Base-by-base conservation (phyloP, 64 coral and sea anemone species). In the Platygyra sinensis region DNA sequence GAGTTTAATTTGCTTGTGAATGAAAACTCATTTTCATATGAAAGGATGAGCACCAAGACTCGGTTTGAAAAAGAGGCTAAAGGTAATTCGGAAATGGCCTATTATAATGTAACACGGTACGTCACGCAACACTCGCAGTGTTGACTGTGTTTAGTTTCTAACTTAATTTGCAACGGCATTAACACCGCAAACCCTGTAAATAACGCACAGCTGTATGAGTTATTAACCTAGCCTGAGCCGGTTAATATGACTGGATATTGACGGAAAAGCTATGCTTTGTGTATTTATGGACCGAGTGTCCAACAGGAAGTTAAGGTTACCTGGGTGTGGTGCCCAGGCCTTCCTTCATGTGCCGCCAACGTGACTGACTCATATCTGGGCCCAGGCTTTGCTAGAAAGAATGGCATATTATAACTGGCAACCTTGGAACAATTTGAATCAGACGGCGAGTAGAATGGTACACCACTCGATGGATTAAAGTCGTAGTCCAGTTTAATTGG, bases 301-400 rank as follows among this genome's bases (percentile, higher is more conserved):
- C 42, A 46, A 46, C 42, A 7, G 5, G 42, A 46, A 4, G 42
- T 8, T 46, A 5, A 46, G 4, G 7, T 79, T 75, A 94, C 93
- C 82, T 94, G 88, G 25, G 86, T 78, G 67, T 94, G 93, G 72
- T 94, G 93, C 25, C 93, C 93, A 90, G 93, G 93, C 52, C 80
- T 90, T 20, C 80, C 88, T 62, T 94, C 93, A 33, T 94, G 93
- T 1, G 93, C 88, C 30, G 83, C 86, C 30, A 90, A 17, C 6
- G 65, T 63, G 19, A 81, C 59, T n/a, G 86, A 38, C 52, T 90
- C 88, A 28, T 90, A 87, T 38, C 72, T 94, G 5, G 93, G 93
- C 22, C 93, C 93, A 87, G 82, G 93, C 50, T 67, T 87, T 9
- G 80, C 75, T 31, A 94, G 51, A 25, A 94, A 94, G 76, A 94